A percentile compares a stretch with the other conserved stretches of the same genome.
These are phyloP conservation scores for Frankliniella intonsa DNA, from an alignment of 2,888 invertebrate species.

Conservation along the genomic window DNA sequence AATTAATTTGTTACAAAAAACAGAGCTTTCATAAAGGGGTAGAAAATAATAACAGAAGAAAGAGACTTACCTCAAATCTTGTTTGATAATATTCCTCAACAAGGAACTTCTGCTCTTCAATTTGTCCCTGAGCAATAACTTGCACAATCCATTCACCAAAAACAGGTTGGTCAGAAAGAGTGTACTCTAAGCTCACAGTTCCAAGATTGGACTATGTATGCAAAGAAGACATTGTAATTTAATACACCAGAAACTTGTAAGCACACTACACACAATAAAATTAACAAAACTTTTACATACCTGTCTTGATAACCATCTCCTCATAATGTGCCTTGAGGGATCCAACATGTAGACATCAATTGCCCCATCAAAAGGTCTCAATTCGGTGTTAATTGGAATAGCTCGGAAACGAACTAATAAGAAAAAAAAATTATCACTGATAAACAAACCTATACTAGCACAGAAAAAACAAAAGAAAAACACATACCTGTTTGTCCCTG, in stretches of 20 bases:
- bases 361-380: constrained; percentile 85
- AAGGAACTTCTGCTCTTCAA: constrained; percentile 76
- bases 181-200: constrained; percentile 87
- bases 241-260: not conserved
- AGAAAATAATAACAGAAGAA: not conserved
- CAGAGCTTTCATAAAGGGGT: not conserved
- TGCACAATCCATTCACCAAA: constrained; percentile 90
- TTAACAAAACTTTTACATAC: constrained; percentile 42
- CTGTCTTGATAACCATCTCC: constrained; percentile 90
- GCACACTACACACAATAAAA: constrained; percentile 3
- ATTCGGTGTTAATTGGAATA: constrained; percentile 86
- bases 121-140: constrained; percentile 79
- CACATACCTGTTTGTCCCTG: constrained; percentile 74
- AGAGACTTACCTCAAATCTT: constrained; percentile 67
- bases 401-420: constrained; percentile 76
- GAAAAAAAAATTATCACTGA: constrained; percentile 28
- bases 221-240: constrained; percentile 30
- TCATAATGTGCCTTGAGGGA: constrained; percentile 79
- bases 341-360: constrained; percentile 90
- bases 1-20: constrained; percentile 11
- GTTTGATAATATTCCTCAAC: constrained; percentile 96
- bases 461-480: not conserved
- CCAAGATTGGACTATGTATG: constrained; percentile 75
- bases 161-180: constrained; percentile 83
- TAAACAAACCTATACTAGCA: constrained; percentile 14